Conservation (phyloP, 2,113 vertebrate genomes). For the Hyperopisus bebe region DNA sequence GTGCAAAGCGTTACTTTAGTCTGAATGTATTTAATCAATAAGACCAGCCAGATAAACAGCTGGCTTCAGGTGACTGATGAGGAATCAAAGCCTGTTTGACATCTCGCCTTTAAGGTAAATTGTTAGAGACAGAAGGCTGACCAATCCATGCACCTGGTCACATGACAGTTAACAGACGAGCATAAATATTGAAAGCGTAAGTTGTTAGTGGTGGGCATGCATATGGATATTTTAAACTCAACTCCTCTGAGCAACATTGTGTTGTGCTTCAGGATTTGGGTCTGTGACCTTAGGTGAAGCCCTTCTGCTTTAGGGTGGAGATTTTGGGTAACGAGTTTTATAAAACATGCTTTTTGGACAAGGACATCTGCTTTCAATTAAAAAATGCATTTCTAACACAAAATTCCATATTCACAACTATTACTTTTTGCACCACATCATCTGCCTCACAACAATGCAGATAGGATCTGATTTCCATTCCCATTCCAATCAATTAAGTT, state of each 20-base stretch:
- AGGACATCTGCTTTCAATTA: not conserved
- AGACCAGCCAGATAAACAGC: slow-evolving; percentile 49
- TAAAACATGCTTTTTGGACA: not conserved
- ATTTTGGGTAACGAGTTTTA: not conserved
- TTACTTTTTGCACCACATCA: not conserved
- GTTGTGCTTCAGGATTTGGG: not conserved
- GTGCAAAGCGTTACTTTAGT: slow-evolving; percentile 60
- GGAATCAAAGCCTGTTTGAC: slow-evolving; percentile 5
- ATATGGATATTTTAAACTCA: not conserved
- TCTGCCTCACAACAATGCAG: not conserved
- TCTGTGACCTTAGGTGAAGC: not conserved
- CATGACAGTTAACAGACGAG: not conserved
- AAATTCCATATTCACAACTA: not conserved
- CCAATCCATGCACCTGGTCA: not conserved
- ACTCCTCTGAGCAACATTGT: not conserved
- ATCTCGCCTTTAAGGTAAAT: not conserved
- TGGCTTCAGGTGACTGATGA: slow-evolving; percentile 26
- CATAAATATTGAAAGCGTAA: not conserved
- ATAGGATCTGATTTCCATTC: not conserved
- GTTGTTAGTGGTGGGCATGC: not conserved
- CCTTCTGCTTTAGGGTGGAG: not conserved
- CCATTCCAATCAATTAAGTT: not conserved
- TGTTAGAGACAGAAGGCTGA: not conserved
- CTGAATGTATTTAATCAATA: slow-evolving; percentile 68
- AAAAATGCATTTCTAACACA: not conserved